Conservation (phyloP, 2,888 invertebrate genomes). For the Limnephilus rhombicus region DNA sequence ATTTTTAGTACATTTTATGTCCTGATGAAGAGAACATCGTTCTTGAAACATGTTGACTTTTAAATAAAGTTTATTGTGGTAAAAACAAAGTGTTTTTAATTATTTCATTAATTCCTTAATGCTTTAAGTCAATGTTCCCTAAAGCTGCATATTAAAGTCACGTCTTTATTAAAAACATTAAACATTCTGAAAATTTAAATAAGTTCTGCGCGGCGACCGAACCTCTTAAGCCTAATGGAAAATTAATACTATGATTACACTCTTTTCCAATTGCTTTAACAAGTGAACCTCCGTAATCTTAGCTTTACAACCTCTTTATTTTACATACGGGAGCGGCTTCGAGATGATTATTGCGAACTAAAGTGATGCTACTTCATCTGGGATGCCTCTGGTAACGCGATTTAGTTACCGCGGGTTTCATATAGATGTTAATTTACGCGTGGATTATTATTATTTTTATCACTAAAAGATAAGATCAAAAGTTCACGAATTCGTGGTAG, state of each 20-base stretch:
- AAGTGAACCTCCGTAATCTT: constrained; percentile 22
- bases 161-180: not conserved
- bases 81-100: too few relatives aligned
- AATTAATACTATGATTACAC: not conserved
- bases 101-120: too few relatives aligned
- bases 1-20: too few relatives aligned
- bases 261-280: constrained; percentile 11
- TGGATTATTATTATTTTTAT: too few relatives aligned
- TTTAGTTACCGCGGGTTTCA: not conserved
- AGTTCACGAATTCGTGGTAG: too few relatives aligned
- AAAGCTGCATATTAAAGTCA: not conserved
- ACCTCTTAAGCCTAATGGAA: not conserved
- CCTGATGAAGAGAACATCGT: too few relatives aligned
- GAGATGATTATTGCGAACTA: constrained; percentile 19
- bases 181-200: not conserved
- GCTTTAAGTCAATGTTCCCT: too few relatives aligned
- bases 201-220: not conserved
- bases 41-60: too few relatives aligned
- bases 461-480: too few relatives aligned
- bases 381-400: not conserved
- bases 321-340: not conserved
- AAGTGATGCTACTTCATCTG: constrained; percentile 6
- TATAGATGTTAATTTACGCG: too few relatives aligned
- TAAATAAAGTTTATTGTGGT: too few relatives aligned
- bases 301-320: not conserved